Evolutionary conservation across 1,140 invertebrate genomes (phyloP).

Genomic region (Microplitis mediator): DNA sequence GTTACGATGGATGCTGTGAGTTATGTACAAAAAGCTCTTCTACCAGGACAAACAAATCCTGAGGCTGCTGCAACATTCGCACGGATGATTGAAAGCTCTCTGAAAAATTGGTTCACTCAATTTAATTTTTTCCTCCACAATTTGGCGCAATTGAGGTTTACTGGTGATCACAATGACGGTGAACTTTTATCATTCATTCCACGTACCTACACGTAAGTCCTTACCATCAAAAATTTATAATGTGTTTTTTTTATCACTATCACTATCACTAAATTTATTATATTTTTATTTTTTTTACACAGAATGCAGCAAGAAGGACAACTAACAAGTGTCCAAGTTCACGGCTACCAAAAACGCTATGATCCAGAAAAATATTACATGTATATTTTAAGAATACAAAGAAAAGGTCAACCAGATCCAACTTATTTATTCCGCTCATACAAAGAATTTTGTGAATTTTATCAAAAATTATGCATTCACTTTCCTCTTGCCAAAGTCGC

Average conservation of each 20-base stretch:
- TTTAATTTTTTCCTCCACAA: constrained; percentile 99
- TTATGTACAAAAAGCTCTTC: constrained; percentile 89
- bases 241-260: constrained; percentile 25
- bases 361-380: constrained; percentile 98
- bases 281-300: constrained; percentile 28
- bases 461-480: constrained; percentile 90
- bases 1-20: constrained; percentile 89
- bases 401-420: constrained; percentile 83
- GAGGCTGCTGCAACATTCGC: constrained; percentile 95
- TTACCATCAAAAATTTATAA: not conserved
- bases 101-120: constrained; percentile 89
- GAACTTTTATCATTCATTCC: constrained; percentile 92
- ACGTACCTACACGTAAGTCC: constrained; percentile 86
- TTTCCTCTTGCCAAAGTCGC: constrained; percentile 89
- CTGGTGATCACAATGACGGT: constrained; percentile 81
- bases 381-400: constrained; percentile 87
- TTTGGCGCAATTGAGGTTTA: constrained; percentile 90
- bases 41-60: constrained; percentile 88
- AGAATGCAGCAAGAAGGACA: constrained; percentile 90
- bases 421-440: constrained; percentile 90
- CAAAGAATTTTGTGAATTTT: constrained; percentile 95
- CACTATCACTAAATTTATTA: not conserved
- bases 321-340: constrained; percentile 83
- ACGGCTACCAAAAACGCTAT: constrained; percentile 92
- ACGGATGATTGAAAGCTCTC: constrained; percentile 86